Evolutionary conservation across 2,888 invertebrate genomes (phyloP).

Genomic region (Andrena haemorrhoa): DNA sequence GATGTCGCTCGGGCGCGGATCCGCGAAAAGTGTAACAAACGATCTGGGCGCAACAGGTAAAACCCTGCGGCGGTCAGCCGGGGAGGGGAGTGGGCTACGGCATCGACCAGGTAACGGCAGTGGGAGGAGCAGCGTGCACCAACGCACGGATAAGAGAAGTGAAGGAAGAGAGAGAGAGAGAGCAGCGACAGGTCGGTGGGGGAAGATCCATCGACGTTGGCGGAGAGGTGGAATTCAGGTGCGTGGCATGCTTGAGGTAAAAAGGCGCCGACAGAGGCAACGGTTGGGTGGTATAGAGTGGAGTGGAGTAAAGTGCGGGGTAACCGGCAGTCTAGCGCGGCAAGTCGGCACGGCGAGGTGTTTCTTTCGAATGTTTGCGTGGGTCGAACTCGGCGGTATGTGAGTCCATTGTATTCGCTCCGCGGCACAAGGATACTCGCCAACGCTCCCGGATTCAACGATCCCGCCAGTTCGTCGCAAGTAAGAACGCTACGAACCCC

Average conservation of each 20-base stretch:
- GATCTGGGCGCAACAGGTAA: constrained; percentile 27
- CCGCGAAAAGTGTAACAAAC: too few relatives aligned
- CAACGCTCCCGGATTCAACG: neutral
- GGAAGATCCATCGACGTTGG: constrained; percentile 1
- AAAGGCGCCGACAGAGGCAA: constrained; percentile 14
- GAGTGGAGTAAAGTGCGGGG: constrained; percentile 14
- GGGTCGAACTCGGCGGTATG: constrained; percentile 28
- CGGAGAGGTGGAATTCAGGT: constrained; percentile 50
- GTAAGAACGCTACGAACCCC: constrained; percentile 26
- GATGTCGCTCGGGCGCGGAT: too few relatives aligned
- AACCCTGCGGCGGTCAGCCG: neutral
- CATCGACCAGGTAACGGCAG: constrained; percentile 9
- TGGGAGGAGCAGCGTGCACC: neutral
- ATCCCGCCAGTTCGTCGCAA: neutral
- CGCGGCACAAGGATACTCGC: neutral
- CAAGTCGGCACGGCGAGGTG: constrained; percentile 69
- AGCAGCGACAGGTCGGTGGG: neutral
- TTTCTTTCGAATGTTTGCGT: neutral
- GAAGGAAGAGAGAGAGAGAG: neutral
- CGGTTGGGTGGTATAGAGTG: constrained; percentile 69
- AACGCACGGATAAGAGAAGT: neutral
- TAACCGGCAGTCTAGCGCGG: constrained; percentile 78
- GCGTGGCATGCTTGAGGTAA: constrained; percentile 65
- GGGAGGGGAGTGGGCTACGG: neutral
- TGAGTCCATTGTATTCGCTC: constrained; percentile 12